Base-by-base conservation (phyloP, 2,113 vertebrate species). In the Anolis carolinensis region DNA sequence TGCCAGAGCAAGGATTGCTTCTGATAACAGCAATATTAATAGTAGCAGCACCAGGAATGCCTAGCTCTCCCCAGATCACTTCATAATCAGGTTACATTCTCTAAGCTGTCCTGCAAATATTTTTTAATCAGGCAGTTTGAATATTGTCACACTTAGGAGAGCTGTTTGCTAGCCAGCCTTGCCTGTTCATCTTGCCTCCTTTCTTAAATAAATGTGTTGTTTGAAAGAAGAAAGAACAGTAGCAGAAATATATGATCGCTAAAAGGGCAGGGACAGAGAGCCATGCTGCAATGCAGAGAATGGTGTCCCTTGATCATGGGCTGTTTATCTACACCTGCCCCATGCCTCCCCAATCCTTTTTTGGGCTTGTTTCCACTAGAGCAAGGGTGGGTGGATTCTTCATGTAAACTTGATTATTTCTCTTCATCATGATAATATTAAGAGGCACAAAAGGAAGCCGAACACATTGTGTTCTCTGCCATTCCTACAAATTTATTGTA, bases 1-100 rank as follows among this genome's bases (percentile, higher is more conserved):
- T 82, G 86, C 79, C 81, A 48, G 81, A 82, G 65, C 36, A 87
- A 44, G 72, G 18, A 84, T 82, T 85, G 67, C 74, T 81, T 39
- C 9, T 30, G 25, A 75, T 48, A 68, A 68, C 10, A 30, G 7
- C 30, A 68, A 78, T 79, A 39, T 25, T 79, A 34, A 21, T 34
- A 13, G 2, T 55, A 4, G 18, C 32, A 27, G 13, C 21, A 23
- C 1, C 34, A 59, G 9, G 14, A 27, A 27, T 25, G 39, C 73
- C 25, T 50, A n/a, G 48, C 0, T 77, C 6, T 55, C 5, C 1
- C 3, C 39, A 25, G 23, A 4, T 36, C 18, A 62, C 4, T 10
- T 23, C 52, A 62, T 62, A 36, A 2, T 36, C 6, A 72, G 2
- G 21, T 62, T 10, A 2, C 25, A 30, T 27, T 68, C 9, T 11